These are phyloP conservation scores for Hestina assimilis DNA, from an alignment of 1,140 invertebrate species.

Conservation along the genomic window DNA sequence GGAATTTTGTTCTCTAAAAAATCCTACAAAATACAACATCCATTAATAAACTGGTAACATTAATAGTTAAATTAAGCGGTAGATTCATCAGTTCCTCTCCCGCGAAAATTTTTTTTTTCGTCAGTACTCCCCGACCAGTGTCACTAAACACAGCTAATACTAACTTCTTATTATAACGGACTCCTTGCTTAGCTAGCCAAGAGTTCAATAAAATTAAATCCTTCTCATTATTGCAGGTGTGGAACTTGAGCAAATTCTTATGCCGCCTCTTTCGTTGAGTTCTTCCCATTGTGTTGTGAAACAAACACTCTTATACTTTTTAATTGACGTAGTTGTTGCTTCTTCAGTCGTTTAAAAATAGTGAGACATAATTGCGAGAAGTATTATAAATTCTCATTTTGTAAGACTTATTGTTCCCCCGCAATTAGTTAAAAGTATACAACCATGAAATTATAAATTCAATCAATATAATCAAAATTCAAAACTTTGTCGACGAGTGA, in stretches of 20 bases:
- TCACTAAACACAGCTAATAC: conserved; percentile 70
- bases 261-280: conserved; percentile 71
- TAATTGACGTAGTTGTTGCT: conserved; percentile 6
- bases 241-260: conserved; percentile 52
- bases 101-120: conserved; percentile 71
- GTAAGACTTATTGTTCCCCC: background rate
- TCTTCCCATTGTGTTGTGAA: conserved; percentile 69
- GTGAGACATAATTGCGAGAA: background rate
- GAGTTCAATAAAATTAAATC: conserved; percentile 67
- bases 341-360: background rate
- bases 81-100: conserved; percentile 80
- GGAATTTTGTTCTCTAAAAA: conserved; percentile 55
- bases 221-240: conserved; percentile 50
- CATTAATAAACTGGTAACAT: conserved; percentile 70
- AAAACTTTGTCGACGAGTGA: too few species aligned
- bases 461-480: too few species aligned
- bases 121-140: conserved; percentile 81
- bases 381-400: background rate
- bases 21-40: conserved; percentile 69
- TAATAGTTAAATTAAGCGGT: conserved; percentile 80
- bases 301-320: background rate
- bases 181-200: conserved; percentile 71
- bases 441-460: too few species aligned
- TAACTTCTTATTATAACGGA: conserved; percentile 65
- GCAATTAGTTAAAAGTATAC: too few species aligned